A percentile compares a stretch with the other conserved stretches of the same genome.
These are phyloP conservation scores for Caenorhabditis elegans DNA, from an alignment of 1,140 invertebrate genomes.

Conservation along the genomic window DNA sequence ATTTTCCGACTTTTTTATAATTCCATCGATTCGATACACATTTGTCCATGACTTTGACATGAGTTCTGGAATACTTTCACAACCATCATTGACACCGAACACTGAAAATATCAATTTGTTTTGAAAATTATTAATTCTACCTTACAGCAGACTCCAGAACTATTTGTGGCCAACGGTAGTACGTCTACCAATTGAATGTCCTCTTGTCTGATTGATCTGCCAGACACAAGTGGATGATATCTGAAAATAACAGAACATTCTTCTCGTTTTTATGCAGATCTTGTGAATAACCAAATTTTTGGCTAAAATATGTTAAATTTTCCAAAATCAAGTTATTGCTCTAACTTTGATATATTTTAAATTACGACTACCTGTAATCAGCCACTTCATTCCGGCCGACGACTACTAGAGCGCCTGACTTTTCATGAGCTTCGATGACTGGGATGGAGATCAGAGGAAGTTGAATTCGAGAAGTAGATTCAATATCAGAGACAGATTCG, in stretches of 20 bases:
- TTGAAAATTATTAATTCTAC: not conserved
- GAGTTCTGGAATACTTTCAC: conserved; percentile 52
- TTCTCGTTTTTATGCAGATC: no score
- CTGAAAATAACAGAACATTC: conserved; percentile 45
- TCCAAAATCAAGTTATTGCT: no score
- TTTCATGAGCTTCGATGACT: conserved; percentile 57
- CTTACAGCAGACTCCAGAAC: conserved; percentile 64
- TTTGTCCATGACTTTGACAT: conserved; percentile 57
- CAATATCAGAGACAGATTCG: conserved; percentile 3
- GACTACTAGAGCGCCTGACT: conserved; percentile 53
- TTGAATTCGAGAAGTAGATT: not conserved
- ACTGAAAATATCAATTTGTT: conserved; percentile 49
- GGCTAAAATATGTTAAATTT: no score
- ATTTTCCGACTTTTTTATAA: conserved; percentile 19
- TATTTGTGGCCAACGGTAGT: conserved; percentile 51
- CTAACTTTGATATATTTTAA: no score
- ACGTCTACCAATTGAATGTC: conserved; percentile 57
- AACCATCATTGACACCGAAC: conserved; percentile 58
- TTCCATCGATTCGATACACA: conserved; percentile 52
- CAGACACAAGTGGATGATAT: conserved; percentile 57
- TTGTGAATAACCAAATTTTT: no score
- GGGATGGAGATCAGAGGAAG: conserved; percentile 53
- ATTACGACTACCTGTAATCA: conserved; percentile 60
- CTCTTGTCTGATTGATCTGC: conserved; percentile 50
- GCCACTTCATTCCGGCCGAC: conserved; percentile 55